Evolutionary conservation across 2,888 invertebrate species (phyloP), one percentile per base, ranked within the genome.

Genomic region (Drosophila melanosoma): DNA sequence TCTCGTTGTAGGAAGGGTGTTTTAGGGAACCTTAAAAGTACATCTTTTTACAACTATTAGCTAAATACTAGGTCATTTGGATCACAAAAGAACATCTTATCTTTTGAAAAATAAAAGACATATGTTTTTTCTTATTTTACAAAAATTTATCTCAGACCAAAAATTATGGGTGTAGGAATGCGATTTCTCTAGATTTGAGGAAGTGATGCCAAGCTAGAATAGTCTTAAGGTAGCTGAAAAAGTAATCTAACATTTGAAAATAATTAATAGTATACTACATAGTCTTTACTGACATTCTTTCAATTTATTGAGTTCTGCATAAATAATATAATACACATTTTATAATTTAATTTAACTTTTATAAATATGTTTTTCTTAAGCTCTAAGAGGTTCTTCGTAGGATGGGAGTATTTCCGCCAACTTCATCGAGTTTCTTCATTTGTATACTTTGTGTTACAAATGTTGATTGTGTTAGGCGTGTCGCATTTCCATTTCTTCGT

Each of bases 401-500:
- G 11, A 69, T 51, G 1, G 58, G 29, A 20, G 23, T 20, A 23
- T 36, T 29, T 12, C 49, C 88, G 36, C 82, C 74, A 42, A 69
- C 79, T n/a, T 49, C 35, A 49, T 79, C 83, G 56, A 91, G 67
- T 59, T 83, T 87, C 26, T 81, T 77, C 73, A 87, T 70, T 26
- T 90, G 84, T 11, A 87, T 51, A 64, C 82, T 84, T 26, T 76
- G 85, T 10, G 79, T 79, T 26, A 79, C 73, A 57, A 81, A 90
- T 6, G 82, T 89, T 15, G 91, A 90, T 58, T 90, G 83, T 8
- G 88, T 88, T 52, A 79, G 67, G 20, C 62, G 77, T 17, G 89
- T 89, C 26, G 74, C 71, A 42, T 70, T 79, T 17, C 36, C 74
- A 69, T 49, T 76, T 82, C 57, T 74, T 57, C 51, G 64, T 1